phyloP scores from a whole-genome alignment of 2,113 vertebrate genomes.

The Ia io region DNA sequence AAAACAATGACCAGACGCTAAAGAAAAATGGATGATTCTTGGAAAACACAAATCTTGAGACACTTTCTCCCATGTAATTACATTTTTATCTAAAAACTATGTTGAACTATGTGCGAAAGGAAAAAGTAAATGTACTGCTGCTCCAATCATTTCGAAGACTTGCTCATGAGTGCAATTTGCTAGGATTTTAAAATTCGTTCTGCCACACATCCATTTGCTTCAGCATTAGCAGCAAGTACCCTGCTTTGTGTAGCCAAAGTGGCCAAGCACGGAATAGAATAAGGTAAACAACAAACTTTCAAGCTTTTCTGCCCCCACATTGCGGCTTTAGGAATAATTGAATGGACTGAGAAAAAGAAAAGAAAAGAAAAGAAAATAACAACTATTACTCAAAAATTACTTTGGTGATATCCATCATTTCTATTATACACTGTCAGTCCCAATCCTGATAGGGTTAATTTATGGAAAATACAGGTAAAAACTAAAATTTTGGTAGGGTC shows the following conservation, averaged over 20 bases:
- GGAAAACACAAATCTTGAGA: slow-evolving; percentile 17
- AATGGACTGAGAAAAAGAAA: background rate
- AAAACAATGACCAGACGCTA: background rate
- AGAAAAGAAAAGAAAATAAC: background rate
- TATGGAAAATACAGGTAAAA: background rate
- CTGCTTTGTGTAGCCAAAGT: background rate
- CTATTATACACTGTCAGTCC: background rate
- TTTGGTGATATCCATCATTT: background rate
- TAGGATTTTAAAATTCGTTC: background rate
- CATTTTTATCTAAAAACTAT: slow-evolving; percentile 8
- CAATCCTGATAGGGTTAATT: background rate
- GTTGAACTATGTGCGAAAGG: slow-evolving; percentile 1
- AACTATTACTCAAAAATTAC: background rate
- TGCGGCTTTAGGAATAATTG: background rate
- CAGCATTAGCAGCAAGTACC: background rate
- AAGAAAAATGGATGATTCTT: background rate
- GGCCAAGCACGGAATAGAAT: slow-evolving; percentile 5
- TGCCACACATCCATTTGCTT: background rate
- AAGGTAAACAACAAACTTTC: background rate
- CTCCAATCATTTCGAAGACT: background rate
- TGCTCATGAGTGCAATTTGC: background rate
- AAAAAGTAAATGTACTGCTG: background rate
- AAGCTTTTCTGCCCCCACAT: background rate
- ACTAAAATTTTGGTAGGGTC: background rate
- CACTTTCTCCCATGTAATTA: background rate